Evolutionary conservation across 2,797 vertebrate genomes (phyloP), one percentile per base, ranked within the genome.

Genomic region (Percopsis omiscomaycus): DNA sequence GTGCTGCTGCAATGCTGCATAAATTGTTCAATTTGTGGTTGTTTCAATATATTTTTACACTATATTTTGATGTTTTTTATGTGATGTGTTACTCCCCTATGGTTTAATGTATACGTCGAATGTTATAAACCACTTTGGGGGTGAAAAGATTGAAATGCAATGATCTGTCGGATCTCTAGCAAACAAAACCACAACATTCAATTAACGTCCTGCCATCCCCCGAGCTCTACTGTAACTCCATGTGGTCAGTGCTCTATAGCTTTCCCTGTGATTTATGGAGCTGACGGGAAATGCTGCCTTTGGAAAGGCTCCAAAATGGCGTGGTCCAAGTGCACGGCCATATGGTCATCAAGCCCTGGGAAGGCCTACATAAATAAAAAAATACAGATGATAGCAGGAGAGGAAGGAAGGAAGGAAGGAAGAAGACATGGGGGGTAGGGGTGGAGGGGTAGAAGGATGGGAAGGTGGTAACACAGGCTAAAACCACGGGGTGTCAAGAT

Each of bases 301-400:
- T 90, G 85, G 87, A 89, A 74, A 64, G 28, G 66, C 69, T 88
- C 84, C 88, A 74, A 84, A 82, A 80, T 73, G 71, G 60, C 63
- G 75, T 66, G 83, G 86, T 89, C 82, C 80, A 73, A 79, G 76
- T 76, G 75, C 77, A 86, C 8, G 66, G 76, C 87, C 89, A 91
- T 88, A 88, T 88, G 89, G 89, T 84, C 87, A 86, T 90, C 85
- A 86, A 84, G 80, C 84, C 79, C 76, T 22, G 77, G 81, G 82
- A 77, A 81, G 75, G 76, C 75, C 77, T 61, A 79, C 81, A 79
- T 88, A 80, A 87, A 87, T 85, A 88, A 88, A 78, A 78, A 65
- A 85, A 84, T 83, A 78, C 76, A 85, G 78, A 88, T 80, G 83
- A 87, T 78, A 54, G 68, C 22, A 16, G 65, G 66, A 70, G 59